A percentile compares a stretch with the other conserved stretches of the same genome.
Conservation (phyloP, 2,888 invertebrate species). For the Heteromyza rotundicornis region DNA sequence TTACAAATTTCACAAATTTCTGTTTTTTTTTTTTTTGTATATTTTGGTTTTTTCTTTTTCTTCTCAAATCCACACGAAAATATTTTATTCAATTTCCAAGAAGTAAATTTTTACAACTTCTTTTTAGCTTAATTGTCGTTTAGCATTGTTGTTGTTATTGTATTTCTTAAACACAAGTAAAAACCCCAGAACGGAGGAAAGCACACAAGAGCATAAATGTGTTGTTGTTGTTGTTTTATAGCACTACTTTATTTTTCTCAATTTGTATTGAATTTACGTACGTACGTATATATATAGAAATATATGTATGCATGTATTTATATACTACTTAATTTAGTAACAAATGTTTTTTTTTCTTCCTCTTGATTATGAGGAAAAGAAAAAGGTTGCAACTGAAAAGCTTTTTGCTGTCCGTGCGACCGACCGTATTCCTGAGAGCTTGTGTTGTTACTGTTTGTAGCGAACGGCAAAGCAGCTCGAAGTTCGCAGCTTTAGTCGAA, state of each 20-base stretch:
- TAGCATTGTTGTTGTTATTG: background rate
- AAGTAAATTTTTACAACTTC: background rate
- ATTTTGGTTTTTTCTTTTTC: too few species aligned
- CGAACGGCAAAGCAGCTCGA: constrained; percentile 24
- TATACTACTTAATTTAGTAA: constrained; percentile 4
- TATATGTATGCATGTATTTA: background rate
- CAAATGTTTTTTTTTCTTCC: background rate
- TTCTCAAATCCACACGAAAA: too few species aligned
- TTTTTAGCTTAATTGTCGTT: background rate
- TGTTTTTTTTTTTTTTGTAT: too few species aligned
- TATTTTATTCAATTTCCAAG: too few species aligned
- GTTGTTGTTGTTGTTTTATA: background rate
- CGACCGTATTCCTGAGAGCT: constrained; percentile 53
- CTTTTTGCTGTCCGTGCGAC: constrained; percentile 30
- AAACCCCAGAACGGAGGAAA: background rate
- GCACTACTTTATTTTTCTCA: constrained; percentile 3
- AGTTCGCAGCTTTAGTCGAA: too few species aligned
- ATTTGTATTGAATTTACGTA: too few species aligned
- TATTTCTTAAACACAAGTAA: too few species aligned
- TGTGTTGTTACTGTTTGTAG: constrained; percentile 44
- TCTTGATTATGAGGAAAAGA: background rate
- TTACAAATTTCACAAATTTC: too few species aligned
- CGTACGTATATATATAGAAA: background rate
- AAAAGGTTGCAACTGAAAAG: background rate
- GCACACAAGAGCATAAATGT: constrained; percentile 5